A percentile compares a stretch with the other conserved stretches of the same genome.
Evolutionary conservation across 2,888 invertebrate species (phyloP).

Genomic region (Erannis defoliaria): DNA sequence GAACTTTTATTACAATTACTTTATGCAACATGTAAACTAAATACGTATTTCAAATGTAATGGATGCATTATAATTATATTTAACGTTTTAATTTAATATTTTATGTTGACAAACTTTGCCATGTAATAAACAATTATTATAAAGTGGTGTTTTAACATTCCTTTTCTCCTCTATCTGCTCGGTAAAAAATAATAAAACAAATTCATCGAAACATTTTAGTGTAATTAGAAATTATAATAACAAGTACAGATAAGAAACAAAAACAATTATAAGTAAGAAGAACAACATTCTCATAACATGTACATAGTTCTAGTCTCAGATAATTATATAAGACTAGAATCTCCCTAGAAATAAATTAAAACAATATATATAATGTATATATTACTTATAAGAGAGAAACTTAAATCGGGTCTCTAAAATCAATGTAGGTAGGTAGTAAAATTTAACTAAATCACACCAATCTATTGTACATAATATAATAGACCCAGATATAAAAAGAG

Average conservation of each 20-base stretch:
- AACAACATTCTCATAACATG: constrained; percentile 5
- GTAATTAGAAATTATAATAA: constrained; percentile 6
- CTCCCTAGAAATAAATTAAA: constrained; percentile 19
- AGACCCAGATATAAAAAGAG: not conserved
- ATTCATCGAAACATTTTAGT: not conserved
- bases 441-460: not conserved
- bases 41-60: constrained; percentile 40
- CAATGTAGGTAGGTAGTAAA: constrained; percentile 4
- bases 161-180: not conserved
- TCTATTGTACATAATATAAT: not conserved
- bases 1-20: constrained; percentile 56
- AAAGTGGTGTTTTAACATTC: constrained; percentile 41
- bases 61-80: constrained; percentile 40
- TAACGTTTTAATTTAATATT: constrained; percentile 47
- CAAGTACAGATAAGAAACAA: constrained; percentile 25
- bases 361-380: too few species aligned
- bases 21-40: constrained; percentile 58
- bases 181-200: not conserved
- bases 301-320: not conserved
- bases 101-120: constrained; percentile 76
- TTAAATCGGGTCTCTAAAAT: constrained; percentile 46
- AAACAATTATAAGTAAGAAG: constrained; percentile 17
- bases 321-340: constrained; percentile 49
- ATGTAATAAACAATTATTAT: constrained; percentile 74
- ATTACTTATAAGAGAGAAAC: constrained; percentile 21